phyloP scores from a whole-genome alignment of 2,888 invertebrate genomes.

The Ormyrus rosae region DNA sequence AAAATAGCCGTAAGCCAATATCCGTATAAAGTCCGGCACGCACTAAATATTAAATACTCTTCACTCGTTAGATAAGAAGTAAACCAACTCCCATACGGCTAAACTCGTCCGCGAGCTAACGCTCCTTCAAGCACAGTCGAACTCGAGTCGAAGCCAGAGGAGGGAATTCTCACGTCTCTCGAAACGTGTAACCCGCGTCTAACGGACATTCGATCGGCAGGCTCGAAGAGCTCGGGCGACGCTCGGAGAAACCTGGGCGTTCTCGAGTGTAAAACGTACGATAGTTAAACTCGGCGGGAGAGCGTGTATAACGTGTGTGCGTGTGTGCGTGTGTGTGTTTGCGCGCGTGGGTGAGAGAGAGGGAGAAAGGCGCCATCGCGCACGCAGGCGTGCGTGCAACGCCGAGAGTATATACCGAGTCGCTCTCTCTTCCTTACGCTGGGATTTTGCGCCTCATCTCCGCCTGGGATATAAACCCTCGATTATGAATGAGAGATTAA shows the following conservation, averaged over 20 bases:
- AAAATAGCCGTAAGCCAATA: conserved; percentile 16
- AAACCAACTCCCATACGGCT: conserved; percentile 20
- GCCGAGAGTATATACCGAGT: neutral
- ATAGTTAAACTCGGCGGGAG: no score
- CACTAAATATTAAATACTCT: conserved; percentile 5
- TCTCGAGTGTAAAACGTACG: neutral
- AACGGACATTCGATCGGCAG: neutral
- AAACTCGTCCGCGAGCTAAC: neutral
- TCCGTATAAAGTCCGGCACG: conserved; percentile 1
- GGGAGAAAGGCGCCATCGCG: neutral
- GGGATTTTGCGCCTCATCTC: conserved; percentile 35
- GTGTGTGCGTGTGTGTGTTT: neutral
- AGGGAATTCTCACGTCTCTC: no score
- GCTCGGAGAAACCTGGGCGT: no score
- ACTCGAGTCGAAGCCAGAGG: neutral
- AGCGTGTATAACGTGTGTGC: no score
- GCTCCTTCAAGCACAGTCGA: neutral
- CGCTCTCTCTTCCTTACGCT: conserved; percentile 25
- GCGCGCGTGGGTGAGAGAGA: neutral
- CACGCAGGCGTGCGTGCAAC: conserved; percentile 42
- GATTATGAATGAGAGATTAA: conserved; percentile 40
- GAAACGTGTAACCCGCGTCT: neutral
- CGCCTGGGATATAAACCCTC: conserved; percentile 29
- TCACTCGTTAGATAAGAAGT: neutral
- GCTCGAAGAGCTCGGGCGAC: neutral